phyloP scores from a whole-genome alignment of 2,888 invertebrate genomes.

The Cheilosia grossa region DNA sequence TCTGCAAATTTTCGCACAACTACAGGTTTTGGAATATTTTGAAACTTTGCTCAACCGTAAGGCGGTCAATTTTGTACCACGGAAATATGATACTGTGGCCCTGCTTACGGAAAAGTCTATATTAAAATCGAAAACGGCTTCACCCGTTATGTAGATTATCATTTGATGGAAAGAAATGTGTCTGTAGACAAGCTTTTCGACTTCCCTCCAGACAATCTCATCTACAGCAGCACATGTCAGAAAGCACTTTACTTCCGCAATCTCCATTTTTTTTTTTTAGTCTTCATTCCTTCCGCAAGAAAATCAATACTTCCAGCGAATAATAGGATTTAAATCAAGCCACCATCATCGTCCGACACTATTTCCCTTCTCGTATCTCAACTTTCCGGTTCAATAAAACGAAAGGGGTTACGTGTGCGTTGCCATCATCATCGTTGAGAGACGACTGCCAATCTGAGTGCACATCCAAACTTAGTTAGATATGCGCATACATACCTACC shows the following conservation, averaged over 20 bases:
- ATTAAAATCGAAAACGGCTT: no score
- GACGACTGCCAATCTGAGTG: slow-evolving; percentile 1
- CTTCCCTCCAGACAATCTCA: background rate
- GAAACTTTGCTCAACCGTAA: no score
- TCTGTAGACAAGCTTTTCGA: no score
- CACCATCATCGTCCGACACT: slow-evolving; percentile 45
- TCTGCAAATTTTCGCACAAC: no score
- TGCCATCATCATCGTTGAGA: slow-evolving; percentile 7
- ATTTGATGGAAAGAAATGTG: no score
- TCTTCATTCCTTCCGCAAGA: slow-evolving; percentile 1
- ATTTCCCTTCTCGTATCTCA: slow-evolving; percentile 57
- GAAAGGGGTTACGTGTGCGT: slow-evolving; percentile 49
- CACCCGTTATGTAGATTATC: no score
- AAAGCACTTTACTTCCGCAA: background rate
- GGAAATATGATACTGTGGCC: no score
- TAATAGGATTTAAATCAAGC: slow-evolving; percentile 65
- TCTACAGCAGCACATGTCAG: background rate
- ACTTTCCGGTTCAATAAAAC: slow-evolving; percentile 65
- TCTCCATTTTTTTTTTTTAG: slow-evolving; percentile 3
- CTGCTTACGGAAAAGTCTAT: no score
- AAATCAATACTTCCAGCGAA: slow-evolving; percentile 60
- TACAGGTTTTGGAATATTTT: no score
- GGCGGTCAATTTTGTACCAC: no score
- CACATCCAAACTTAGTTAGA: background rate
- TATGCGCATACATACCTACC: background rate